Evolutionary conservation across 2,797 vertebrate species (phyloP), one percentile per base, ranked within the genome.

Genomic region (Hemibagrus guttatus): DNA sequence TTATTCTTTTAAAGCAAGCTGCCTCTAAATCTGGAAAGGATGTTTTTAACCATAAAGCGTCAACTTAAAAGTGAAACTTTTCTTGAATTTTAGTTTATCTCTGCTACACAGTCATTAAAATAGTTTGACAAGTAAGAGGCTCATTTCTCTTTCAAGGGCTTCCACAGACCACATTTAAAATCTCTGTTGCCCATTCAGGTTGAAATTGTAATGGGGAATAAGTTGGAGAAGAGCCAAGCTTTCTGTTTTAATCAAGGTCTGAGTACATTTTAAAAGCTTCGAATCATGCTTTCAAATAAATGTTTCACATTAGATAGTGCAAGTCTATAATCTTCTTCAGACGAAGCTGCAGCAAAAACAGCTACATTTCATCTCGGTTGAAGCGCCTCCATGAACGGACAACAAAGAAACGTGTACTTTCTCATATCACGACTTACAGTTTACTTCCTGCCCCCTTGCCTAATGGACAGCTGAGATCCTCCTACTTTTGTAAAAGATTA

Each of bases 241-340:
- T 69, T 69, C 49, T 68, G 81, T 69, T 83, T 83, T 83, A 69
- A 83, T 83, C 81, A 83, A 69, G 28, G 63, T 68, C 63, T 7
- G 61, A 52, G 81, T 52, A 68, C 63, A 56, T 54, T 83, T 68
- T 69, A 83, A 54, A 69, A 83, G 17, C 28, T 12, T 69, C 2
- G 21, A 56, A 35, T 83, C 19, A 23, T 31, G 63, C 35, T 81
- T 81, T 81, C 58, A 81, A 12, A 68, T 49, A 61, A 59, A 42
- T 26, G 21, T 39, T 61, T 80, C 35, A 35, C 21, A 42, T 80
- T 61, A 61, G 78, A 80, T 80, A 13, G 14, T 13, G 26, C 4
- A 52, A 66, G 23, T 49, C 59, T 81, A 0, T 49, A 31, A 81
- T 64, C n/a, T 80, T 46, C 58, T n/a, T 23, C 78, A 61, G 21